A percentile compares a stretch with the other conserved stretches of the same genome.
These are phyloP conservation scores for Polypterus bichir DNA, from an alignment of 2,113 vertebrate genomes.

Conservation along the genomic window DNA sequence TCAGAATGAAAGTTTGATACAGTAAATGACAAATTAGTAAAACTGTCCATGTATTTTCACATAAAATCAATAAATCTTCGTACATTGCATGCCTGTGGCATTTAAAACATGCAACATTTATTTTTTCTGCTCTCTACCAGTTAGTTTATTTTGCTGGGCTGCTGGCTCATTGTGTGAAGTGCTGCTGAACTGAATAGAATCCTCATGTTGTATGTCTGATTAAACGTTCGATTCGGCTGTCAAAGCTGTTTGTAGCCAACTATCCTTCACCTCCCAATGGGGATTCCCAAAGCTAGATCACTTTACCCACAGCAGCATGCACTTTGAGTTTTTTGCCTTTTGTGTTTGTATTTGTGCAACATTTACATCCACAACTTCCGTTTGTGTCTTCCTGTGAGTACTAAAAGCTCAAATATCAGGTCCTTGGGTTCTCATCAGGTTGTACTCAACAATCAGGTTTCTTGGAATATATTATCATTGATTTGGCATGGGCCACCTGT, in stretches of 20 bases:
- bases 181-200: too few relatives aligned
- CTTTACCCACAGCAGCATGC: not conserved
- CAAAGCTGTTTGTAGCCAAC: not conserved
- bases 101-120: too few relatives aligned
- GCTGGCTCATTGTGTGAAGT: too few relatives aligned
- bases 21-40: too few relatives aligned
- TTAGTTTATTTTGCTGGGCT: too few relatives aligned
- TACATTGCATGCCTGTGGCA: too few relatives aligned
- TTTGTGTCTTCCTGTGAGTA: not conserved
- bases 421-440: not conserved
- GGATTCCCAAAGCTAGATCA: not conserved
- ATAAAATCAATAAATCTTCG: too few relatives aligned
- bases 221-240: not conserved
- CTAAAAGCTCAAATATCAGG: not conserved
- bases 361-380: not conserved
- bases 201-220: too few relatives aligned
- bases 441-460: not conserved
- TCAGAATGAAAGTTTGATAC: too few relatives aligned
- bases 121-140: too few relatives aligned
- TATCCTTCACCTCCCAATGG: not conserved
- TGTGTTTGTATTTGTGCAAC: not conserved
- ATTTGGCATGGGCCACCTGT: not conserved
- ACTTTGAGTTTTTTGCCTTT: not conserved
- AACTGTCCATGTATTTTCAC: too few relatives aligned
- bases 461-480: not conserved